phyloP scores from a whole-genome alignment of 2,888 invertebrate species.

The Hecatera dysodea region DNA sequence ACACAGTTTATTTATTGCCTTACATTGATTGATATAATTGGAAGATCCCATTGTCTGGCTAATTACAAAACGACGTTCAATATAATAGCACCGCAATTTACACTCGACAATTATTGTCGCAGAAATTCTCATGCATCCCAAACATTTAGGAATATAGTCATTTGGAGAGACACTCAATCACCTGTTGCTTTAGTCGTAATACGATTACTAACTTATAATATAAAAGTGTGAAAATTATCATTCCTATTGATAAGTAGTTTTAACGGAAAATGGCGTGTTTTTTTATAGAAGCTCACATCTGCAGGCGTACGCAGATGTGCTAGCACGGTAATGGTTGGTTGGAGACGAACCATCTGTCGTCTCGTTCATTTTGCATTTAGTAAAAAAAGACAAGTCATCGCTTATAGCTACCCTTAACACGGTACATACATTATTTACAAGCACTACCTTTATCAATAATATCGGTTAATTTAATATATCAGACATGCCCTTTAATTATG shows the following conservation, averaged over 20 bases:
- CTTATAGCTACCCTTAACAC: constrained; percentile 23
- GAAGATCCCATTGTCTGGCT: constrained; percentile 26
- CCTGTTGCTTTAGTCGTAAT: constrained; percentile 41
- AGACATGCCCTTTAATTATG: constrained; percentile 18
- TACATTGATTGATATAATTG: constrained; percentile 49
- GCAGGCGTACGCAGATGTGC: constrained; percentile 55
- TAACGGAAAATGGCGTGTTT: constrained; percentile 30
- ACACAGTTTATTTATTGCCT: constrained; percentile 13
- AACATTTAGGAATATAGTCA: constrained; percentile 43
- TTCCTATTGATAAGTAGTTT: constrained; percentile 35
- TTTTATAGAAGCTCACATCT: constrained; percentile 50
- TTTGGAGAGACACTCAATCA: constrained; percentile 34
- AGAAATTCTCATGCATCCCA: constrained; percentile 31
- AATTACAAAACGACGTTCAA: constrained; percentile 33
- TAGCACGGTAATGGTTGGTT: constrained; percentile 16
- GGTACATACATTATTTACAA: constrained; percentile 46
- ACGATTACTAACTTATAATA: constrained; percentile 43
- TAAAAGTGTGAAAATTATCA: constrained; percentile 53
- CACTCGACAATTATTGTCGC: constrained; percentile 38
- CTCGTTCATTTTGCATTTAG: constrained; percentile 29
- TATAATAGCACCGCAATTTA: constrained; percentile 40
- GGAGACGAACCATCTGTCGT: constrained; percentile 49
- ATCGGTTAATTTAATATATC: constrained; percentile 28
- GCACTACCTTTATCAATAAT: constrained; percentile 19
- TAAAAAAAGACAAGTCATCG: constrained; percentile 41